Evolutionary conservation across 1,140 invertebrate genomes (phyloP).

Genomic region (Bombus haemorrhoidalis): DNA sequence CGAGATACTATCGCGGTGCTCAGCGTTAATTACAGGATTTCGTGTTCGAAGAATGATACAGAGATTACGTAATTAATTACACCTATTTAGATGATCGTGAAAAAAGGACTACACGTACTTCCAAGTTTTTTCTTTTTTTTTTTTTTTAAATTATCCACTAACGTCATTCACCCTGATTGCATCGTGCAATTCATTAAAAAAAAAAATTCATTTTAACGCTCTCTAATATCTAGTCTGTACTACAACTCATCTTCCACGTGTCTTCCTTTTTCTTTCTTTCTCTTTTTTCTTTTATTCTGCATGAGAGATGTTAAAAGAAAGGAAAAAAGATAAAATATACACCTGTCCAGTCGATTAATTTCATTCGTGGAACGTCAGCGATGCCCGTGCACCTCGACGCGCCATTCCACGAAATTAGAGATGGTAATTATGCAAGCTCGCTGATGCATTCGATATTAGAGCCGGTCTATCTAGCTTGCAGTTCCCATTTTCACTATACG

Average conservation of each 20-base stretch:
- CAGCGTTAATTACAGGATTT: neutral
- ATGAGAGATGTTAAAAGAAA: neutral
- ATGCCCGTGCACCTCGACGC: neutral
- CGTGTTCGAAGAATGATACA: neutral
- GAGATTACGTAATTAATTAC: constrained; percentile 14
- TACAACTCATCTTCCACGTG: neutral
- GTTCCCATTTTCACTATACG: neutral
- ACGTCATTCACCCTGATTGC: neutral
- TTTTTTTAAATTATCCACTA: neutral
- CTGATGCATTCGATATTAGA: neutral
- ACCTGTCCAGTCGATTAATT: constrained; percentile 10
- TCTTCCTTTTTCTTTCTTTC: neutral
- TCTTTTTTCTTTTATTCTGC: too few relatives aligned
- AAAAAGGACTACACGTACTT: neutral
- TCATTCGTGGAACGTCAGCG: constrained; percentile 17
- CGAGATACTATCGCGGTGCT: neutral
- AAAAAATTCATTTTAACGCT: neutral
- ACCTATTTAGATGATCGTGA: neutral
- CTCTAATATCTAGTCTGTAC: neutral
- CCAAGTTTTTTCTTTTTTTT: neutral
- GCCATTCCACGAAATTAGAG: constrained; percentile 1
- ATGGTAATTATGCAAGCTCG: constrained; percentile 10
- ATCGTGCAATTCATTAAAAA: neutral
- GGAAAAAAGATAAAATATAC: neutral
- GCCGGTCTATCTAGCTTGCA: neutral